Base-by-base conservation (phyloP, 2,888 invertebrate species). In the Platycheirus rosarum region DNA sequence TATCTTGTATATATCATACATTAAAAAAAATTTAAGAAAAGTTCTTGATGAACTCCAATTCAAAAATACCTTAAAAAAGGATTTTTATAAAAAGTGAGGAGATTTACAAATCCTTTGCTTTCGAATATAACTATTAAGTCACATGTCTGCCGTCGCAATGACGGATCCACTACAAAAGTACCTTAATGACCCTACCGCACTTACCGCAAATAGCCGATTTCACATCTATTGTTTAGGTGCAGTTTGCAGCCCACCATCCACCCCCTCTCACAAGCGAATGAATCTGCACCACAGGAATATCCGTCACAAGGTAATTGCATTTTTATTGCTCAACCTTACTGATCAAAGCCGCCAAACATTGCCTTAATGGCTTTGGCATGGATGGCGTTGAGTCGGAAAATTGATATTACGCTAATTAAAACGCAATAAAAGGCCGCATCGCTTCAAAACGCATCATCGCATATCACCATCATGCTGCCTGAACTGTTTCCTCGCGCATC, bases 321-420 rank as follows among this genome's bases (percentile, higher is more conserved):
- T 65, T 75, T 70, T 80, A 80, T 76, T 69, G 18, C 63, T 7
- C 1, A 35, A 14, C 14, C 18, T 62, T 55, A 55, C 26, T 60
- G 46, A 63, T 42, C 71, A 51, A 76, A 63, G 71, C 48, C 66
- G 82, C 49, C 69, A 40, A n/a, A 23, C 57, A 48, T 71, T 23
- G 42, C 11, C 71, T 48, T 69, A 70, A 75, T 66, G 48, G 29
- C 65, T 57, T 51, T 70, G 14, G 46, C 48, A 68, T 65, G 51
- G 51, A 73, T 60, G 73, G 66, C 73, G 68, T 62, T 69, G 14
- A 23, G 75, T 84, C 78, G 82, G 85, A 65, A 88, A 88, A 88
- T 88, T 88, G 88, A 89, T 88, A 88, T 88, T 89, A 87, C 88
- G 87, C 89, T 89, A 88, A 88, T 88, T 88, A 88, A 89, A 88